These are phyloP conservation scores for Theonella swinhoei DNA, from an alignment of 37 sponge, comb jelly and placozoan genomes.

Conservation along the genomic window DNA sequence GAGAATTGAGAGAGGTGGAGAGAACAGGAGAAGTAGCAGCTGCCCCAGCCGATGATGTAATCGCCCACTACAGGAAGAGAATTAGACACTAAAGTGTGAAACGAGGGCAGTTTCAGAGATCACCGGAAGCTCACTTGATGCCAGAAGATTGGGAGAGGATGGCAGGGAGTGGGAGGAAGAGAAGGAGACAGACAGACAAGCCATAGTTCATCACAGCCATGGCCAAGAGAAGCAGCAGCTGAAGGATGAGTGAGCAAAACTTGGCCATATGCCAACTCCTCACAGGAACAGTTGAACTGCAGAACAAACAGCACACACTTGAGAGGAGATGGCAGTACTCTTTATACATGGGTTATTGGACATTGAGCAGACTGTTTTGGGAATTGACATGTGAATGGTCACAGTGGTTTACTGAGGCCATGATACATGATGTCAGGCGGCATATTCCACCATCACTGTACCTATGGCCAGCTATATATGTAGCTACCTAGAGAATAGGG, in stretches of 20 bases:
- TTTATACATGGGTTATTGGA: no score
- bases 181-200: slow-evolving; percentile 24
- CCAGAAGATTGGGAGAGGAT: not conserved
- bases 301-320: not conserved
- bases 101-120: slow-evolving; percentile 14
- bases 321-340: not conserved
- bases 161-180: slow-evolving; percentile 19
- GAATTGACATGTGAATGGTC: no score
- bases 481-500: slow-evolving; percentile 18
- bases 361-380: no score
- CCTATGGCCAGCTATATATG: no score
- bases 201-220: slow-evolving; percentile 60
- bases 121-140: not conserved
- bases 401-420: no score
- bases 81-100: not conserved
- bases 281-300: not conserved
- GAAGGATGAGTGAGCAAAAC: slow-evolving; percentile 19
- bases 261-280: slow-evolving; percentile 58
- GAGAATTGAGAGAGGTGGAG: slow-evolving; percentile 1
- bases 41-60: not conserved
- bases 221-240: slow-evolving; percentile 30
- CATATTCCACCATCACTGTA: no score
- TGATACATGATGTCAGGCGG: no score
- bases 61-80: not conserved
- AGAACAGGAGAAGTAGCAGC: slow-evolving; percentile 2